phyloP scores from a whole-genome alignment of 1,140 invertebrate species.

The Bombus consobrinus region DNA sequence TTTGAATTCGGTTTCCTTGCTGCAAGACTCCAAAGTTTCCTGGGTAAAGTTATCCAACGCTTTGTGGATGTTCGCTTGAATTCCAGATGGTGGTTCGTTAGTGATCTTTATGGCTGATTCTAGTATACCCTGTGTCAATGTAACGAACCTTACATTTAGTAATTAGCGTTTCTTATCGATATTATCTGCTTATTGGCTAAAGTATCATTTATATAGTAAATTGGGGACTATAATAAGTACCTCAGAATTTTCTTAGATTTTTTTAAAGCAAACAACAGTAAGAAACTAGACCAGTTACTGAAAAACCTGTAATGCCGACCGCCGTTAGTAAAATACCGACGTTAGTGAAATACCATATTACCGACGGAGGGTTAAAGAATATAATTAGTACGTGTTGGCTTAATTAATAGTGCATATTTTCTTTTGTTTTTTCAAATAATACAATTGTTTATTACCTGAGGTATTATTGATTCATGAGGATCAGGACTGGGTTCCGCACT shows the following conservation, averaged over 20 bases:
- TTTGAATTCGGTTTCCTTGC: conserved; percentile 96
- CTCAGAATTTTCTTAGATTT: too few relatives aligned
- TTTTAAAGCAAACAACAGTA: too few relatives aligned
- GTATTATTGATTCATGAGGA: conserved; percentile 87
- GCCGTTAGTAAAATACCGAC: too few relatives aligned
- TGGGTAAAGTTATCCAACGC: conserved; percentile 96
- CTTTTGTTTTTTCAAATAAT: background rate
- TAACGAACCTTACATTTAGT: background rate
- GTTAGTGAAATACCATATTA: too few relatives aligned
- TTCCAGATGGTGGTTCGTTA: conserved; percentile 97
- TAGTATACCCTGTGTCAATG: conserved; percentile 88
- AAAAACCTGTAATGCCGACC: too few relatives aligned
- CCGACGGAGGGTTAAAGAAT: too few relatives aligned
- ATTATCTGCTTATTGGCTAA: background rate
- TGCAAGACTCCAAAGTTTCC: conserved; percentile 95
- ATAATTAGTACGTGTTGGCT: background rate
- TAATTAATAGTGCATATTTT: background rate
- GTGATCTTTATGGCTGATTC: conserved; percentile 98
- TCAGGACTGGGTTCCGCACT: conserved; percentile 87
- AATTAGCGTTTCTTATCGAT: background rate
- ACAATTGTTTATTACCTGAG: conserved; percentile 80
- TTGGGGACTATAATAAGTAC: too few relatives aligned
- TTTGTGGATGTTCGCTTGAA: conserved; percentile 97
- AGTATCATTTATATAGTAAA: too few relatives aligned
- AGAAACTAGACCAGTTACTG: too few relatives aligned